Evolutionary conservation across 2,888 invertebrate genomes (phyloP).

Genomic region (Pardosa pseudoannulata): DNA sequence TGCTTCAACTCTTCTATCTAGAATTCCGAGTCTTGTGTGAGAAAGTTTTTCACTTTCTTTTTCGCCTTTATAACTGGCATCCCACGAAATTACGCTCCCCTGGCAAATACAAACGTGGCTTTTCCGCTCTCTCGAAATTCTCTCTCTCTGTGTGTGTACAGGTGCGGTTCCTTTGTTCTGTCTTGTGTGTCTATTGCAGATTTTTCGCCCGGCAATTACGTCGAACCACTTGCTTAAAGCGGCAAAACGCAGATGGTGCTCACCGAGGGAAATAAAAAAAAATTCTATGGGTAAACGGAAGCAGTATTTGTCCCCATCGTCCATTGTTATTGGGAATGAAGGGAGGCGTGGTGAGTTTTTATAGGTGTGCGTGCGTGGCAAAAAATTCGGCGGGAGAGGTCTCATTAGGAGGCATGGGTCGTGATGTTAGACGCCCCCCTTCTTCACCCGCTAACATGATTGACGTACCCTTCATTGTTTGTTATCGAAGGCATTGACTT

Average conservation of each 20-base stretch:
- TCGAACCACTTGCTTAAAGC: neutral
- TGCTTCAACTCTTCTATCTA: too few species aligned
- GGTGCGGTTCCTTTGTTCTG: slow-evolving; percentile 17
- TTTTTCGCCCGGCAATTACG: neutral
- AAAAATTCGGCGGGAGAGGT: neutral
- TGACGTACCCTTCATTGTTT: neutral
- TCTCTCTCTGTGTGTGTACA: slow-evolving; percentile 21
- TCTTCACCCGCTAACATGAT: too few species aligned
- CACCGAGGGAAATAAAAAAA: neutral
- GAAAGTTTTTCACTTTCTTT: too few species aligned
- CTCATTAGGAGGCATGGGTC: neutral
- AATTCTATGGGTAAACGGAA: neutral
- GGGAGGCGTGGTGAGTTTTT: neutral
- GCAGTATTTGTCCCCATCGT: neutral
- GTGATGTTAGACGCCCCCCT: neutral
- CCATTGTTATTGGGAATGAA: slow-evolving; percentile 1
- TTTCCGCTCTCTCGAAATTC: too few species aligned
- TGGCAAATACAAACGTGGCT: too few species aligned
- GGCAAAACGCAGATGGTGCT: neutral
- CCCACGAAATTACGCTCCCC: too few species aligned
- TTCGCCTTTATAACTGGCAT: too few species aligned
- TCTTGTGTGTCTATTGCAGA: neutral
- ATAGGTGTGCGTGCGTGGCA: neutral
- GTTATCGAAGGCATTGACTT: too few species aligned
- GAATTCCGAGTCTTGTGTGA: too few species aligned